phyloP scores from a whole-genome alignment of 2,888 invertebrate genomes.

The Synanthedon andrenaeformis region DNA sequence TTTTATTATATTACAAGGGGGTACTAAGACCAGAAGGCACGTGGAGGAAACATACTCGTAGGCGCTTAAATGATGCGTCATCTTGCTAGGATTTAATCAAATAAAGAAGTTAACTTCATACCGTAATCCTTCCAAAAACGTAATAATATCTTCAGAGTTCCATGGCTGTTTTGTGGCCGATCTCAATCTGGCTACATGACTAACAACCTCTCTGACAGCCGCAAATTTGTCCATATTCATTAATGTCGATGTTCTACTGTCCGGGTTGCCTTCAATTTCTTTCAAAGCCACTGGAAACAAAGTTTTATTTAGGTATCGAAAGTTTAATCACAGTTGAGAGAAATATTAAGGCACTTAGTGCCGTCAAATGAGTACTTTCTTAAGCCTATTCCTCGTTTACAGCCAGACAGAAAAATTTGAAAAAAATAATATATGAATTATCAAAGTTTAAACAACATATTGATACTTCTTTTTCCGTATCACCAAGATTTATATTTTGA shows the following conservation, averaged over 20 bases:
- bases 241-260: slow-evolving; percentile 45
- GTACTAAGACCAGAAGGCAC: too few relatives aligned
- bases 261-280: slow-evolving; percentile 55
- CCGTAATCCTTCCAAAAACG: slow-evolving; percentile 48
- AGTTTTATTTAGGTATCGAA: slow-evolving; percentile 3
- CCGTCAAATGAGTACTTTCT: too few relatives aligned
- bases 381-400: too few relatives aligned
- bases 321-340: background rate
- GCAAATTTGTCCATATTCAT: slow-evolving; percentile 54
- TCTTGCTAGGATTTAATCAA: too few relatives aligned
- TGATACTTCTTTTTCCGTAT: too few relatives aligned
- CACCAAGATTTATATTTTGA: too few relatives aligned
- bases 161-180: slow-evolving; percentile 40
- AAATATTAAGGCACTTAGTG: background rate
- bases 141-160: slow-evolving; percentile 29
- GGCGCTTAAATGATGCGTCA: too few relatives aligned
- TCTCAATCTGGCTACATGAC: slow-evolving; percentile 37
- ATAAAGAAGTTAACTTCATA: slow-evolving; percentile 7
- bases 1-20: too few relatives aligned
- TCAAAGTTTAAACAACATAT: too few relatives aligned
- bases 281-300: slow-evolving; percentile 43
- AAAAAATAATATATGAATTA: too few relatives aligned
- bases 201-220: slow-evolving; percentile 46
- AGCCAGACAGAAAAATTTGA: too few relatives aligned
- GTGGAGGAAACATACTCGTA: too few relatives aligned